Base-by-base conservation (phyloP, 1,140 invertebrate species). In the Polypedilum vanderplanki region DNA sequence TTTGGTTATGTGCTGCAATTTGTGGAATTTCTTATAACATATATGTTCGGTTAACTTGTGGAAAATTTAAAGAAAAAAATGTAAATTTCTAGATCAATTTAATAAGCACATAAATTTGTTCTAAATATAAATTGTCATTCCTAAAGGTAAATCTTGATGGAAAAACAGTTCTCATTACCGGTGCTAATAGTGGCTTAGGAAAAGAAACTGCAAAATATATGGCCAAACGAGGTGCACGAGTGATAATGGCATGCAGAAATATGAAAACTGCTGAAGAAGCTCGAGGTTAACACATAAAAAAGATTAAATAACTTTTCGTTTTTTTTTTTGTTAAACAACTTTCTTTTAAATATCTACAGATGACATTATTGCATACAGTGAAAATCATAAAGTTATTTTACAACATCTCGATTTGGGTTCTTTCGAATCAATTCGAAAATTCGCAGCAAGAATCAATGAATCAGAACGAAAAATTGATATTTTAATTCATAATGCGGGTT, bases 121-220 rank as follows among this genome's bases (percentile, higher is more conserved):
- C 41, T 12, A 46, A 46, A 46, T 46, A 8, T 46, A 5, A 33
- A 3, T 46, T 15, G 8, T 15, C 8, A 4, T 46, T 12, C 41
- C 8, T 46, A 9, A 15, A 70, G 65, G 80, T 83, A 20, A 76
- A 84, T 74, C 78, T 77, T 7, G 81, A 86, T 75, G 87, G 84
- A 1, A 92, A 93, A 84, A 86, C 90, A n/a, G 84, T 88, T 7
- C 87, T 94, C 73, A 82, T 94, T 22, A 94, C 92, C 18, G 92
- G 93, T 75, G 87, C 89, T n/a, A 93, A 91, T 82, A 87, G 87
- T 76, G 93, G 93, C 5, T 92, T 95, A 79, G 93, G 93, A n/a
- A 90, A 88, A 84, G 89, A 89, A 81, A 88, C 89, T 41, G 88
- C 87, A 0, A 77, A 80, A 75, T 86, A 87, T 76, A 81, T 92